Evolutionary conservation across 2,888 invertebrate species (phyloP).

Genomic region (Poecilus cupreus): DNA sequence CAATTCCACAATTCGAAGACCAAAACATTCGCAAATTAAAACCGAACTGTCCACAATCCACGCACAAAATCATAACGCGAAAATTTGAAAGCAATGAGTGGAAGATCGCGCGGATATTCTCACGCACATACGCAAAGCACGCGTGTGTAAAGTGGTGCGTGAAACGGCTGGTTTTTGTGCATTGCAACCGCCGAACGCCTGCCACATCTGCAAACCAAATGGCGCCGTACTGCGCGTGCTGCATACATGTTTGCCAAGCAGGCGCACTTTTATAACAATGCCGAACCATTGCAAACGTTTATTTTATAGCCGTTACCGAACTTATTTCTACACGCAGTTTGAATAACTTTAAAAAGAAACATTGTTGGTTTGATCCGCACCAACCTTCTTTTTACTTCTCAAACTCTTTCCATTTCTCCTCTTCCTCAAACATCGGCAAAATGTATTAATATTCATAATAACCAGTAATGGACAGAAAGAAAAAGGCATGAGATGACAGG

Average conservation of each 20-base stretch:
- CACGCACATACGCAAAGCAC: slow-evolving; percentile 5
- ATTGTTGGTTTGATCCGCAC: no score
- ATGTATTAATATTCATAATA: no score
- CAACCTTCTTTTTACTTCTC: no score
- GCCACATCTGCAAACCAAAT: slow-evolving; percentile 66
- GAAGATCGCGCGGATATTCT: neutral
- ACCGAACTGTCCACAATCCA: slow-evolving; percentile 13
- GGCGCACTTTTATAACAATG: slow-evolving; percentile 58
- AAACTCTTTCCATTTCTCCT: no score
- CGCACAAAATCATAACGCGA: slow-evolving; percentile 38
- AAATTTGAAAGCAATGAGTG: slow-evolving; percentile 34
- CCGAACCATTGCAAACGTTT: slow-evolving; percentile 41
- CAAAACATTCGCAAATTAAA: slow-evolving; percentile 2
- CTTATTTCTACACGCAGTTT: slow-evolving; percentile 9
- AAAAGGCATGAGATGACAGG: no score
- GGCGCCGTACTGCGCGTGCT: slow-evolving; percentile 62
- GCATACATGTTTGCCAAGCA: slow-evolving; percentile 65
- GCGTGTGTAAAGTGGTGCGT: slow-evolving; percentile 62
- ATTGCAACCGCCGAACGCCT: slow-evolving; percentile 63
- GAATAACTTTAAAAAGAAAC: neutral
- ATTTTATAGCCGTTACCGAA: slow-evolving; percentile 31
- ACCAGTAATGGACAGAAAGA: no score
- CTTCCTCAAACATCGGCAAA: no score
- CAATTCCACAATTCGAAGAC: neutral
- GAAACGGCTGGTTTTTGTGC: slow-evolving; percentile 63